These are phyloP conservation scores for Phrynocephalus vlangalii DNA, from an alignment of 2,797 vertebrate species.

Conservation along the genomic window DNA sequence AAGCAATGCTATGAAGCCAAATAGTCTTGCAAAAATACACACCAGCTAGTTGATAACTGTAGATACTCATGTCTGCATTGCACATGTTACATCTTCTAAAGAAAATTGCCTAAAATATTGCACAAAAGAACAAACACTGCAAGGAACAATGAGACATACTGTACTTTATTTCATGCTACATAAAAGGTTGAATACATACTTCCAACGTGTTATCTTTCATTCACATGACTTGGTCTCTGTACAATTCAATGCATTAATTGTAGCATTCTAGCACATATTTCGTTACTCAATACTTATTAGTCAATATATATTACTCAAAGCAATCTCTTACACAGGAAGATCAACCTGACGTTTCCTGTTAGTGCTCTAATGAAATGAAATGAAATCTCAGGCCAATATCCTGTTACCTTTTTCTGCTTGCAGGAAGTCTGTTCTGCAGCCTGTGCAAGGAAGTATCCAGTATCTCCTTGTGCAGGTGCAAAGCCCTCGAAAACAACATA, in stretches of 20 bases:
- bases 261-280: not conserved
- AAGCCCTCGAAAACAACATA: too few relatives aligned
- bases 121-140: slow-evolving; percentile 16
- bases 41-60: not conserved
- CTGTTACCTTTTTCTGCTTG: too few relatives aligned
- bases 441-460: too few relatives aligned
- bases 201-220: slow-evolving; percentile 2
- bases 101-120: not conserved
- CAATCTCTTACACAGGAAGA: not conserved
- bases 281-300: not conserved
- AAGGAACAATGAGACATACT: slow-evolving; percentile 3
- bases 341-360: not conserved
- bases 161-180: slow-evolving; percentile 38
- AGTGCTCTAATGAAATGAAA: not conserved
- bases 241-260: slow-evolving; percentile 5
- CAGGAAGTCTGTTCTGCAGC: too few relatives aligned
- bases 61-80: not conserved
- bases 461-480: too few relatives aligned
- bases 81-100: not conserved
- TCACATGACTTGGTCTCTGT: not conserved
- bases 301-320: not conserved
- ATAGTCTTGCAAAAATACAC: not conserved
- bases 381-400: not conserved
- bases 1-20: not conserved
- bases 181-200: slow-evolving; percentile 20